These are phyloP conservation scores for Eonycteris spelaea DNA, from an alignment of 2,113 vertebrate genomes.

Conservation along the genomic window DNA sequence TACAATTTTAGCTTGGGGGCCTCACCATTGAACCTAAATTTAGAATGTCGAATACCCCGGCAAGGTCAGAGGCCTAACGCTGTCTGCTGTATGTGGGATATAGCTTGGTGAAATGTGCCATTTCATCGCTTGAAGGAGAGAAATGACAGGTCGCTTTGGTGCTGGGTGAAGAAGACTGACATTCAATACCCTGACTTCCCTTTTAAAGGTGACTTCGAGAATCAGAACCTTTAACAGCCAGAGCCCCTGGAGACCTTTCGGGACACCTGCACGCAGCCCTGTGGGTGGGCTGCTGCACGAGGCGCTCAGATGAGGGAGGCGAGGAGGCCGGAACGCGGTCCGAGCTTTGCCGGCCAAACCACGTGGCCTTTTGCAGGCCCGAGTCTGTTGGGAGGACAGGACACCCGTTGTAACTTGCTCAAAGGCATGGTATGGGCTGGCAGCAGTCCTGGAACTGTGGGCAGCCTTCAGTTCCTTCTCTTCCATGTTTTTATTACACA, in stretches of 20 bases:
- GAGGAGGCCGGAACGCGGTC: neutral
- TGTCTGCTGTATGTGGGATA: accelerated
- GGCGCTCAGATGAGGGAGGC: neutral
- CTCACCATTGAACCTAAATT: neutral
- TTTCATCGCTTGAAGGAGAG: neutral
- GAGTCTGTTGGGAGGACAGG: neutral
- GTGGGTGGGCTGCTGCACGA: neutral
- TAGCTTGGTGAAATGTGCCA: neutral
- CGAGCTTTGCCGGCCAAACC: too few species aligned
- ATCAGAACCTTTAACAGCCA: neutral
- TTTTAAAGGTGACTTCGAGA: neutral
- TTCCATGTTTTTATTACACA: neutral
- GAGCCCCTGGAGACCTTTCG: neutral
- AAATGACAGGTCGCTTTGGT: neutral
- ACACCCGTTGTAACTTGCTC: neutral
- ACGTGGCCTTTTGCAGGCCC: accelerated
- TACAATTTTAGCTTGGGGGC: neutral
- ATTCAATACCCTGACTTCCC: neutral
- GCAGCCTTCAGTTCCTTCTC: neutral
- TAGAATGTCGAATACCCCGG: neutral
- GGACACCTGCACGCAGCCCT: neutral
- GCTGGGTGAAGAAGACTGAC: neutral
- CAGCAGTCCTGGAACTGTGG: neutral
- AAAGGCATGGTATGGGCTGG: accelerated
- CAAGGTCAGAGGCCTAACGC: neutral